phyloP scores from a whole-genome alignment of 2,888 invertebrate genomes.

The Anthrax anthrax region DNA sequence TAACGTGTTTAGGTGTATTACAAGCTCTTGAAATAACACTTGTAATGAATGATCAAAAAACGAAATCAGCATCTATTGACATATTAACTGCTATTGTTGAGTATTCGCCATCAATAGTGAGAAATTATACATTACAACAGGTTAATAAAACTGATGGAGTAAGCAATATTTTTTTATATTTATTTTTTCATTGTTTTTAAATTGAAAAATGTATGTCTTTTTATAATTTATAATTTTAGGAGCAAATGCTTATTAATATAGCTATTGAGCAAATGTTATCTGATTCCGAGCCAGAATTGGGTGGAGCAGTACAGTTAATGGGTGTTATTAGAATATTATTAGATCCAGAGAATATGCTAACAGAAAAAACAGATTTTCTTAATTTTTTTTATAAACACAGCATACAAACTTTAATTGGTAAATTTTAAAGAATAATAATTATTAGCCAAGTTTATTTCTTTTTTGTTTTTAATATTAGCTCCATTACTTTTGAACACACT shows the following conservation, averaged over 20 bases:
- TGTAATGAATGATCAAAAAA: slow-evolving; percentile 81
- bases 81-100: slow-evolving; percentile 97
- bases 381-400: slow-evolving; percentile 98
- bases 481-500: slow-evolving; percentile 89
- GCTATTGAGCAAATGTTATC: slow-evolving; percentile 97
- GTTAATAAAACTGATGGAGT: slow-evolving; percentile 75
- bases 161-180: slow-evolving; percentile 23
- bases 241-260: slow-evolving; percentile 86
- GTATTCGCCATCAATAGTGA: slow-evolving; percentile 91
- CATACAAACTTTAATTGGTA: slow-evolving; percentile 88
- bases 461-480: slow-evolving; percentile 39
- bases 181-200: neutral
- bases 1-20: slow-evolving; percentile 75
- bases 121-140: slow-evolving; percentile 93
- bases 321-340: slow-evolving; percentile 83
- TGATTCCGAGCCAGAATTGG: slow-evolving; percentile 92
- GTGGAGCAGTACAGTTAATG: slow-evolving; percentile 93
- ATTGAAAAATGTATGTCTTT: neutral
- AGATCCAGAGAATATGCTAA: slow-evolving; percentile 97
- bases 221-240: slow-evolving; percentile 38
- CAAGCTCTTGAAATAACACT: slow-evolving; percentile 83
- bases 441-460: too few relatives aligned
- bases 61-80: slow-evolving; percentile 94
- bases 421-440: too few relatives aligned
- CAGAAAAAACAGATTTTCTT: slow-evolving; percentile 95